Conservation (phyloP, 2,797 vertebrate species). For the Pangasius djambal region DNA sequence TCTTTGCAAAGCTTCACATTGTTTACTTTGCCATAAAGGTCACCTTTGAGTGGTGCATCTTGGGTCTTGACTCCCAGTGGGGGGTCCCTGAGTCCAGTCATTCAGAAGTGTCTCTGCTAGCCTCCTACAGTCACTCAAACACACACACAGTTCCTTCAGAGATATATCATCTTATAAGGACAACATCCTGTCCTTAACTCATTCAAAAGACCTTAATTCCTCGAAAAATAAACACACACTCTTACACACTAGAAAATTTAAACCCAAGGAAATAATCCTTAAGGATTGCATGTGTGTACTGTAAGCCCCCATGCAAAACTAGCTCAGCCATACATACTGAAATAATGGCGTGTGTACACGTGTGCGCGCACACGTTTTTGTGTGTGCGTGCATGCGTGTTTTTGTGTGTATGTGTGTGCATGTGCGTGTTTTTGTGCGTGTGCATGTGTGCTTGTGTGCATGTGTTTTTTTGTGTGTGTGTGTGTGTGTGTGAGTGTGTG, state of each 20-base stretch:
- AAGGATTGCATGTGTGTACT: too few relatives aligned
- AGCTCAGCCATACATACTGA: neutral
- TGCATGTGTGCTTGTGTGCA: too few relatives aligned
- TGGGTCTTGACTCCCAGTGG: conserved; percentile 9
- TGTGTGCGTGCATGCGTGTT: too few relatives aligned
- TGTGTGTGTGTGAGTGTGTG: neutral
- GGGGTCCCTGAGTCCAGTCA: neutral
- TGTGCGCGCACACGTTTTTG: too few relatives aligned
- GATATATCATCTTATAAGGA: neutral
- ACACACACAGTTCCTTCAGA: conserved; percentile 7
- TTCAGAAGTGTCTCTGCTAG: conserved; percentile 29
- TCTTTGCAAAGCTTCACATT: neutral
- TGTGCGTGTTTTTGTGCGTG: too few relatives aligned
- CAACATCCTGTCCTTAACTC: neutral
- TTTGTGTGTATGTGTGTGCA: too few relatives aligned
- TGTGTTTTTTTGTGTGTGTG: too few relatives aligned
- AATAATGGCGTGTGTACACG: too few relatives aligned
- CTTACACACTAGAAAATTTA: neutral
- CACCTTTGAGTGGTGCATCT: conserved; percentile 42
- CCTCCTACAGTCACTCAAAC: conserved; percentile 10
- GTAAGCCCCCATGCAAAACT: too few relatives aligned
- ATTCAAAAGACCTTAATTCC: neutral
- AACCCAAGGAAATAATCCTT: neutral
- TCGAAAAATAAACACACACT: neutral
- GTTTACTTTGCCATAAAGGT: conserved; percentile 36